Evolutionary conservation across 2,113 vertebrate genomes (phyloP).

Genomic region (Puma concolor): DNA sequence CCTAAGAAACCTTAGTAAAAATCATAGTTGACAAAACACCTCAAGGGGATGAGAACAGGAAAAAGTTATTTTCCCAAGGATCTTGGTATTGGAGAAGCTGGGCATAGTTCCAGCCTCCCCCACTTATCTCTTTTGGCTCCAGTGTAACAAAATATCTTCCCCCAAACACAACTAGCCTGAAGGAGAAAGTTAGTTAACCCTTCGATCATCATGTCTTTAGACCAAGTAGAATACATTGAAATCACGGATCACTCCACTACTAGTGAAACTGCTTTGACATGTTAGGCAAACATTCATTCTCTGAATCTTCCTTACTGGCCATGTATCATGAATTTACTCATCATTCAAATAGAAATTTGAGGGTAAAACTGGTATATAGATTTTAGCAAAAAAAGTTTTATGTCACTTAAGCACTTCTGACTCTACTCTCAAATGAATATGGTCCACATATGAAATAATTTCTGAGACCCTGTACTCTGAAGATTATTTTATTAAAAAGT

Average conservation of each 20-base stretch:
- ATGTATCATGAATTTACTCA: background rate
- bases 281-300: background rate
- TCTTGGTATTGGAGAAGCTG: background rate
- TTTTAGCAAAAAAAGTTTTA: background rate
- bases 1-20: background rate
- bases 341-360: background rate
- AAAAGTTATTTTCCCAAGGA: conserved; percentile 44
- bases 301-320: background rate
- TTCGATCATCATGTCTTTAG: background rate
- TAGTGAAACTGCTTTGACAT: background rate
- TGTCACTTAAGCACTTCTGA: background rate
- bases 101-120: conserved; percentile 24
- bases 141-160: conserved; percentile 33
- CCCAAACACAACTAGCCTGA: background rate
- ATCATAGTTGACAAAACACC: background rate
- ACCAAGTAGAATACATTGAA: background rate
- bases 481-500: background rate
- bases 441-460: background rate
- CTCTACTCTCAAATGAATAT: background rate
- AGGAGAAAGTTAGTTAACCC: conserved; percentile 37
- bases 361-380: background rate
- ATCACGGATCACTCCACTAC: background rate
- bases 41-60: conserved; percentile 14
- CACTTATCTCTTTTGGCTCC: conserved; percentile 44
- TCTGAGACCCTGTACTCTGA: background rate